Evolutionary conservation across 1,140 invertebrate species (phyloP).

Genomic region (Aphaenogaster floridana): DNA sequence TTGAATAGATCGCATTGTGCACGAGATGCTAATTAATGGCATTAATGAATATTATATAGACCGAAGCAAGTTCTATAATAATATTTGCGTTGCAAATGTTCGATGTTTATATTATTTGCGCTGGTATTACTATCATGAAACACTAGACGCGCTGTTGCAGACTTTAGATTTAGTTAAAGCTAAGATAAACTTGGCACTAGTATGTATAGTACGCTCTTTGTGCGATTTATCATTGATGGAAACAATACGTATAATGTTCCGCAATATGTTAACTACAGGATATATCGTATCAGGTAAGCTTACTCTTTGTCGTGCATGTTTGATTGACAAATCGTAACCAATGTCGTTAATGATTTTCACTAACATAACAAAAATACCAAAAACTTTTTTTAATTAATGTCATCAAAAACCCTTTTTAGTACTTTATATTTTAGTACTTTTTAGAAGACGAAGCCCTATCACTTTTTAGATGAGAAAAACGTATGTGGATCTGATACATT

Average conservation of each 20-base stretch:
- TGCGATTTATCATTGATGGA: constrained; percentile 26
- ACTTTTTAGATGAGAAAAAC: constrained; percentile 12
- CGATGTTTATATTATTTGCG: constrained; percentile 36
- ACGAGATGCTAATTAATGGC: constrained; percentile 27
- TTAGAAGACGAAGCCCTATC: constrained; percentile 6
- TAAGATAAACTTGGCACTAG: constrained; percentile 18
- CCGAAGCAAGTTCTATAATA: constrained; percentile 29
- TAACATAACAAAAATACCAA: not conserved
- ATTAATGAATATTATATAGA: constrained; percentile 31
- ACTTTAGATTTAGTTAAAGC: constrained; percentile 29
- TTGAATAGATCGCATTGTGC: not conserved
- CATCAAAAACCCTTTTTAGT: not conserved
- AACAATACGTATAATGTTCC: constrained; percentile 16
- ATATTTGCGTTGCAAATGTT: constrained; percentile 38
- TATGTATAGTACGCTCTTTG: not conserved
- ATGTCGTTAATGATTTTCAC: not conserved
- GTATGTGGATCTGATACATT: constrained; percentile 31
- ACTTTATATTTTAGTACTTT: not conserved
- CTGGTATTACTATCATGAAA: not conserved
- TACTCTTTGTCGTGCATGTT: not conserved
- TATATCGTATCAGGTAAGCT: not conserved
- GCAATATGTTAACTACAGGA: not conserved
- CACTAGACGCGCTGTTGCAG: not conserved
- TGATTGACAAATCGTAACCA: not conserved
- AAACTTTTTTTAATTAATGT: not conserved